Conservation (phyloP, 2,797 vertebrate species). For the Enteromius unitaeniatus region DNA sequence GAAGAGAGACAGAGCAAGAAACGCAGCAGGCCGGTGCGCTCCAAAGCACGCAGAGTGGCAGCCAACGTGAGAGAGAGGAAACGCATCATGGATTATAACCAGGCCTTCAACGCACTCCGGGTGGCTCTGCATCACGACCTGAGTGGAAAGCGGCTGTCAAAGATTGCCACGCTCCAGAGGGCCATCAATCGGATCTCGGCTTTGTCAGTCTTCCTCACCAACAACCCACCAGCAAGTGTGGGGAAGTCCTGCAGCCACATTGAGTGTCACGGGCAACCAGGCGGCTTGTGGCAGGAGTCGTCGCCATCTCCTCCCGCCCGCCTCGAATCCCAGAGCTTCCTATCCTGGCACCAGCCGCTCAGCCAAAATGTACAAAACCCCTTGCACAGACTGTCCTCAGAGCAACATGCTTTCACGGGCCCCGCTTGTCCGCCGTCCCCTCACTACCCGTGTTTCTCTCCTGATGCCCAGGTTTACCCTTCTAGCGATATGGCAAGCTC, state of each 20-base stretch:
- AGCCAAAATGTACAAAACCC: conserved; percentile 67
- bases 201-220: conserved; percentile 87
- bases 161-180: conserved; percentile 92
- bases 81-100: conserved; percentile 97
- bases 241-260: conserved; percentile 73
- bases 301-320: conserved; percentile 52
- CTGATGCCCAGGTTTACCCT: conserved; percentile 71
- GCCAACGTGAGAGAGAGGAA: conserved; percentile 94
- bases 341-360: conserved; percentile 68
- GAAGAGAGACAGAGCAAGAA: conserved; percentile 79
- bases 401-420: conserved; percentile 67
- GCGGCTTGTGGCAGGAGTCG: conserved; percentile 22
- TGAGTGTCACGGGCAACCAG: conserved; percentile 69
- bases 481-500: conserved; percentile 69
- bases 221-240: conserved; percentile 88
- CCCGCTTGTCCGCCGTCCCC: conserved; percentile 75
- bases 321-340: conserved; percentile 67
- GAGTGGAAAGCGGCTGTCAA: conserved; percentile 91
- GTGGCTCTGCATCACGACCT: conserved; percentile 90
- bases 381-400: conserved; percentile 65
- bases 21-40: conserved; percentile 84
- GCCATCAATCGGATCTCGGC: conserved; percentile 93
- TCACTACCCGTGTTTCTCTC: conserved; percentile 77
- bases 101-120: conserved; percentile 92
- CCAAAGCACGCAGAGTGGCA: conserved; percentile 90